A percentile compares a stretch with the other conserved stretches of the same genome.
phyloP scores from a whole-genome alignment of 2,113 vertebrate genomes.

The Hippocampus mohnikei region DNA sequence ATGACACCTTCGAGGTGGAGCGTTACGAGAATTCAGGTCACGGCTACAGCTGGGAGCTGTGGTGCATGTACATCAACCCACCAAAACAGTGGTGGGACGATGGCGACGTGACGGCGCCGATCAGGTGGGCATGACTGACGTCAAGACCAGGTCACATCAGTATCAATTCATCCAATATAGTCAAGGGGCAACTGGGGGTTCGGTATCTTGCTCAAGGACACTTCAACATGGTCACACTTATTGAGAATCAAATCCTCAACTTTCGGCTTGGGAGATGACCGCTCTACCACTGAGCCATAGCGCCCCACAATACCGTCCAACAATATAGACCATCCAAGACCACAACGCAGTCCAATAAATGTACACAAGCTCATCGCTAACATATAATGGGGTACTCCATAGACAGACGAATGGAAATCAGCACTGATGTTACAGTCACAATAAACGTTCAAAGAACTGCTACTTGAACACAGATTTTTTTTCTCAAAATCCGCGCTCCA shows the following conservation, averaged over 20 bases:
- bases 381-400: neutral
- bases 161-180: too few relatives aligned
- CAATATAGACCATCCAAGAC: too few relatives aligned
- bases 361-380: neutral
- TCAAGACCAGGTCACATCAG: too few relatives aligned
- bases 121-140: conserved; percentile 47
- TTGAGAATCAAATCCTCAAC: too few relatives aligned
- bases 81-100: conserved; percentile 96
- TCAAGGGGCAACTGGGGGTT: too few relatives aligned
- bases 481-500: neutral
- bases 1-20: conserved; percentile 92
- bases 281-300: too few relatives aligned
- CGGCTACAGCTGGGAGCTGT: conserved; percentile 97
- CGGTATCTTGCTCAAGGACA: too few relatives aligned
- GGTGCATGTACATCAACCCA: conserved; percentile 99
- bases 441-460: neutral
- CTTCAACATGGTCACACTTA: too few relatives aligned
- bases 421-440: neutral
- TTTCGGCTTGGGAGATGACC: too few relatives aligned
- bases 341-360: neutral
- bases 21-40: conserved; percentile 95
- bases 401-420: neutral
- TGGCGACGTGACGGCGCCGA: conserved; percentile 88
- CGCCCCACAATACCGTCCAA: too few relatives aligned
- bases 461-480: neutral